Evolutionary conservation across 92 coral and sea anemone species (phyloP).

Genomic region (Hydrozoanthus gracilis): DNA sequence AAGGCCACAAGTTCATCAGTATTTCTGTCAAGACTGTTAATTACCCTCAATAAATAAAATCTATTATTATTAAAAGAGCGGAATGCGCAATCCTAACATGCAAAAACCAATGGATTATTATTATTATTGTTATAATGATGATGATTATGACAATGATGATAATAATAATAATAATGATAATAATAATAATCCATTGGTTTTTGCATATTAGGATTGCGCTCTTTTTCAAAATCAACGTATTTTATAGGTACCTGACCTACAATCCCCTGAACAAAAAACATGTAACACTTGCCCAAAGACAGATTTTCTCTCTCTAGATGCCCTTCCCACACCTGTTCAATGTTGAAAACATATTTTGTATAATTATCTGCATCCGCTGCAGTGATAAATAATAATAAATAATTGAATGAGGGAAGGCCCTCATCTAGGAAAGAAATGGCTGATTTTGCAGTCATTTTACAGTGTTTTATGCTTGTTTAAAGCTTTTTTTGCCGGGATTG

Average conservation of each 20-base stretch:
- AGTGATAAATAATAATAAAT: constrained; percentile 1
- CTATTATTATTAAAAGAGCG: too few relatives aligned
- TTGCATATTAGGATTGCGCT: constrained; percentile 5
- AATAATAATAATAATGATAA: too few relatives aligned
- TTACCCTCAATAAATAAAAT: background rate
- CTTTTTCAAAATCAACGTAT: constrained; percentile 2
- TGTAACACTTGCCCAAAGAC: constrained; percentile 6
- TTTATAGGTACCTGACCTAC: constrained; percentile 5
- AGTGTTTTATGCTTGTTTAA: background rate
- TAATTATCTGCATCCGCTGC: constrained; percentile 6
- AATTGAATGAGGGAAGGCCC: constrained; percentile 3
- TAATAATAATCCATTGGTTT: background rate
- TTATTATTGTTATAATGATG: too few relatives aligned
- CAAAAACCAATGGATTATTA: background rate
- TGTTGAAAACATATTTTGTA: constrained; percentile 1
- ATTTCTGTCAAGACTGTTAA: constrained; percentile 4
- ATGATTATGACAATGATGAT: constrained; percentile 1
- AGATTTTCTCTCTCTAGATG: constrained; percentile 4
- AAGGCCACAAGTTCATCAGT: too few relatives aligned
- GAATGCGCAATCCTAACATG: too few relatives aligned
- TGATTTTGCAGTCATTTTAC: constrained; percentile 3
- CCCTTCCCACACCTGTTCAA: constrained; percentile 7
- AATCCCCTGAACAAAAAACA: constrained; percentile 4
- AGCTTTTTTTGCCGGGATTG: background rate
- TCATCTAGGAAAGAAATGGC: constrained; percentile 5